A percentile compares a stretch with the other conserved stretches of the same genome.
These are phyloP conservation scores for Protobothrops flavoviridis DNA, from an alignment of 2,113 vertebrate species.

Conservation along the genomic window DNA sequence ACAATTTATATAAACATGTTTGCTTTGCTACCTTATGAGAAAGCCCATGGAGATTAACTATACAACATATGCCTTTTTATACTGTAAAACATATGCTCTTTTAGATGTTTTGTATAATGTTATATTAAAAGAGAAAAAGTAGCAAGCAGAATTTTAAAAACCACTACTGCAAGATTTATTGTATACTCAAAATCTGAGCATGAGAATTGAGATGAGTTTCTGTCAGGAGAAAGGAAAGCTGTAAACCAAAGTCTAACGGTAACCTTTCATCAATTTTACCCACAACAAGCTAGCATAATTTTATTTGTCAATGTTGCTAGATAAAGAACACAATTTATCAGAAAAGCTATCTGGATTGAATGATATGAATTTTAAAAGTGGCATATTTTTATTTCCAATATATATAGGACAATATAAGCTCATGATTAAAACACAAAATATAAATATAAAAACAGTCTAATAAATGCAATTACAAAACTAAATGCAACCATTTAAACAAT, in stretches of 20 bases:
- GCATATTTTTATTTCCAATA: background rate
- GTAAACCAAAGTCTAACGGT: background rate
- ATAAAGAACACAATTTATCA: background rate
- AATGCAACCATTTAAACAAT: background rate
- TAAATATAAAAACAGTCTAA: background rate
- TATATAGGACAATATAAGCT: background rate
- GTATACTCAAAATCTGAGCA: background rate
- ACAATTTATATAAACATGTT: background rate
- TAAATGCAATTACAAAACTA: background rate
- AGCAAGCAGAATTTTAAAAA: background rate
- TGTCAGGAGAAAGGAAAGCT: background rate
- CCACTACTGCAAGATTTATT: background rate
- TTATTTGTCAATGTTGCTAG: background rate
- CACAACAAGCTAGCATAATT: background rate
- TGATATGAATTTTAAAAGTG: background rate
- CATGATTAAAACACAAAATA: background rate
- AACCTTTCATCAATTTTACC: background rate
- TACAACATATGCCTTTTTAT: background rate
- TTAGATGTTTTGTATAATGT: background rate
- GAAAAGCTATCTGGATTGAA: background rate
- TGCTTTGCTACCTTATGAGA: background rate
- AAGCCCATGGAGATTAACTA: background rate
- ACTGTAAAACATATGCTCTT: background rate
- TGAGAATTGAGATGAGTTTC: background rate
- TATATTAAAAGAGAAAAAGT: background rate